Evolutionary conservation across 2,888 invertebrate genomes (phyloP), one percentile per base, ranked within the genome.

Genomic region (Carpatolechia fugitivella): DNA sequence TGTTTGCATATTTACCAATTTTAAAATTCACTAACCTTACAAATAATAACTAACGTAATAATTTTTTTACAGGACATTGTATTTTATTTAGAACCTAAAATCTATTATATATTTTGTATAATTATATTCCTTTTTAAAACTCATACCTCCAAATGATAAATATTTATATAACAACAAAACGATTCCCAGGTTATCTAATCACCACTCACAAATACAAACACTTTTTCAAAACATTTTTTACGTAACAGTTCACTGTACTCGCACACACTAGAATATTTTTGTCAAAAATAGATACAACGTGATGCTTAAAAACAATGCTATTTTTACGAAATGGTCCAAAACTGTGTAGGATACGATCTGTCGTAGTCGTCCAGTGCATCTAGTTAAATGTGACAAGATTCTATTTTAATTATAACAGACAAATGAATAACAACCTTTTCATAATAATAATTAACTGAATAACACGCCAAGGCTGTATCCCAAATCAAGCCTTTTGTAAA

Each of bases 171-270:
- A 48, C 35, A 55, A 38, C 55, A 51, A 55, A 58, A 56, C 35
- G 58, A 56, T 58, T 58, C 41, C 52, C 52, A 30, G 8, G 20
- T 35, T 41, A 30, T 44, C 30, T 47, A 47, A 31, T 55, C 52
- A 49, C 29, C 41, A 52, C 41, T 18, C 31, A 33, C 49, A 59
- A 55, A 57, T 48, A 57, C 54, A 60, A 60, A 61, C 58, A 59
- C 58, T 58, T 53, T 53, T 54, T 48, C 60, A 60, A 54, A 63
- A 20, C 57, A 57, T 62, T 14, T 40, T 62, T 59, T 50, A 56
- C 57, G 33, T 46, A 56, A 68, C 62, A 70, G 83, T 72, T 82
- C 86, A 88, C 88, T 86, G 84, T 84, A 87, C 86, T 86, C 79
- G 66, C 69, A 65, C 65, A 60, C 69, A 67, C 67, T 64, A 64